These are phyloP conservation scores for Amorpha juglandis DNA, from an alignment of 2,888 invertebrate genomes.

Conservation along the genomic window DNA sequence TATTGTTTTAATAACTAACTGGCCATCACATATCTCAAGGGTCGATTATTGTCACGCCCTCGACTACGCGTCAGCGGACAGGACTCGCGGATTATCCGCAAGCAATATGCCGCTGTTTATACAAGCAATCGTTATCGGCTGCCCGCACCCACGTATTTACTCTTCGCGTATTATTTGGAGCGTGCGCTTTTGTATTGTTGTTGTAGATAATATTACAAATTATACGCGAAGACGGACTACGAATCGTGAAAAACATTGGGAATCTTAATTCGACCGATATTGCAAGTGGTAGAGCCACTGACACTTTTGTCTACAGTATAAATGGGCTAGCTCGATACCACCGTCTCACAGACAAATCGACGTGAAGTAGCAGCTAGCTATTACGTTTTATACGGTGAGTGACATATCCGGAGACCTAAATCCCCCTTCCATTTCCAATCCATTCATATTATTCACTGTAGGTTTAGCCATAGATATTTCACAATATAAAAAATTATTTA, in stretches of 20 bases:
- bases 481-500: not conserved
- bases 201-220: slow-evolving; percentile 23
- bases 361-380: too few species aligned
- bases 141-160: slow-evolving; percentile 57
- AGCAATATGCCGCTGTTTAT: slow-evolving; percentile 61
- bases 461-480: too few species aligned
- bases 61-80: slow-evolving; percentile 54
- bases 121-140: slow-evolving; percentile 57
- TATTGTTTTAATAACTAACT: not conserved
- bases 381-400: too few species aligned
- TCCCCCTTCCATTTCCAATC: too few species aligned
- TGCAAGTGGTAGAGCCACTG: too few species aligned
- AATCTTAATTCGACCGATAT: not conserved
- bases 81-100: slow-evolving; percentile 56
- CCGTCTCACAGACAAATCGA: too few species aligned
- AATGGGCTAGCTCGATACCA: too few species aligned
- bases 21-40: not conserved
- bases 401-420: too few species aligned
- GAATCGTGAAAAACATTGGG: too few species aligned
- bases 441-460: too few species aligned
- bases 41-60: slow-evolving; percentile 38
- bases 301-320: too few species aligned
- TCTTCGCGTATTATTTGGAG: slow-evolving; percentile 38
- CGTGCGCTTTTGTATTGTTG: slow-evolving; percentile 17
- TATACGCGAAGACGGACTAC: not conserved